phyloP scores from a whole-genome alignment of 2,113 vertebrate genomes.

The Oceanodroma tethys region DNA sequence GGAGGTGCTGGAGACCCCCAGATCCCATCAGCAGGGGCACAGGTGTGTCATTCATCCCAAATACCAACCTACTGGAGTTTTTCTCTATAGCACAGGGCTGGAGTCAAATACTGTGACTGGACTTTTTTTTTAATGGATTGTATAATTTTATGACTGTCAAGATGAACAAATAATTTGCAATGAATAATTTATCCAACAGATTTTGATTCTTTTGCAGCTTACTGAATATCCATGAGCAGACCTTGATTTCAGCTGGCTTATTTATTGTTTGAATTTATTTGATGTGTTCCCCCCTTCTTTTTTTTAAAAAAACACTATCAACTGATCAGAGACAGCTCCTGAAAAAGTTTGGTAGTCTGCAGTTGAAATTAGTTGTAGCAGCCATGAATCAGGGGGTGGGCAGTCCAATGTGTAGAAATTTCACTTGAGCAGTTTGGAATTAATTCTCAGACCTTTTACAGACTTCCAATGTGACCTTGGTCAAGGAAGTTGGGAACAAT shows the following conservation, averaged over 20 bases:
- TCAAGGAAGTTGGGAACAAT: neutral
- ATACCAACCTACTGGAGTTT: neutral
- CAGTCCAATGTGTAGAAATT: neutral
- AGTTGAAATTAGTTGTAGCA: neutral
- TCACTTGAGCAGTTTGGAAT: neutral
- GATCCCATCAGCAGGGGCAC: neutral
- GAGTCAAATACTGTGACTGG: slow-evolving; percentile 1
- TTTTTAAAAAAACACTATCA: neutral
- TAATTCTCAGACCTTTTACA: neutral
- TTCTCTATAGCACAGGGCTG: neutral
- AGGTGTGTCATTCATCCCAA: neutral
- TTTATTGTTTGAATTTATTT: slow-evolving; percentile 67
- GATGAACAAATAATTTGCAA: slow-evolving; percentile 63
- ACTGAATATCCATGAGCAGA: slow-evolving; percentile 66
- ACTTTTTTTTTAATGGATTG: slow-evolving; percentile 44
- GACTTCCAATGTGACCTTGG: neutral
- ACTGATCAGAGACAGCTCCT: neutral
- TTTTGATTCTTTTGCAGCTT: slow-evolving; percentile 61
- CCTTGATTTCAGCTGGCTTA: slow-evolving; percentile 43
- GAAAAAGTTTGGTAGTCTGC: neutral
- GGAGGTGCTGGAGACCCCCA: neutral
- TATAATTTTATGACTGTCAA: slow-evolving; percentile 63
- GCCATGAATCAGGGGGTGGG: slow-evolving; percentile 11
- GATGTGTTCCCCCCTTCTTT: neutral
- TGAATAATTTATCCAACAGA: slow-evolving; percentile 62